Conservation (phyloP, 2,113 vertebrate genomes). For the Lophochroa leadbeateri region DNA sequence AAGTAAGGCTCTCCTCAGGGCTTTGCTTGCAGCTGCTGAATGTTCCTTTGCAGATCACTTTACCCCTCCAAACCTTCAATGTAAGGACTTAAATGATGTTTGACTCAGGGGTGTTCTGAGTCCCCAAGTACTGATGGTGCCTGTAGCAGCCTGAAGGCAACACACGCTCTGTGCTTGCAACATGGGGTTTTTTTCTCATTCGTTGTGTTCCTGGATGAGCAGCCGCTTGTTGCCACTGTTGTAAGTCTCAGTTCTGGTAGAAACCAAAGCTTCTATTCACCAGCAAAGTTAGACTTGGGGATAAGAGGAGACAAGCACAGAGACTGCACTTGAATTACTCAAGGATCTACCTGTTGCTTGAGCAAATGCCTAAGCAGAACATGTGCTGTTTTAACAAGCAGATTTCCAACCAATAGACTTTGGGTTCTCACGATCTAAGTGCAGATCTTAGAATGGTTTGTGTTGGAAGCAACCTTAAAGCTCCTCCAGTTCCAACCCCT, state of each 20-base stretch:
- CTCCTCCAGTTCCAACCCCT: neutral
- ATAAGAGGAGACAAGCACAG: neutral
- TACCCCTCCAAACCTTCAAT: neutral
- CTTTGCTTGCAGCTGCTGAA: neutral
- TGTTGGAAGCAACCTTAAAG: neutral
- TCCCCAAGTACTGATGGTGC: neutral
- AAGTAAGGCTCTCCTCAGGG: neutral
- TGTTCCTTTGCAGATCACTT: neutral
- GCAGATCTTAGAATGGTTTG: neutral
- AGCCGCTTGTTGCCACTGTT: neutral
- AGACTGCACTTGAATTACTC: neutral
- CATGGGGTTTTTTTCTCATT: neutral
- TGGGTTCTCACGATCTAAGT: neutral
- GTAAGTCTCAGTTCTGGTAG: neutral
- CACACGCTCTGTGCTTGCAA: fast-evolving
- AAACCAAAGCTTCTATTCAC: neutral
- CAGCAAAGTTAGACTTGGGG: neutral
- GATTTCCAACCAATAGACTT: neutral
- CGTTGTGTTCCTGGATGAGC: neutral
- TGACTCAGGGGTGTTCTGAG: neutral
- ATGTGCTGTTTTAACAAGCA: neutral
- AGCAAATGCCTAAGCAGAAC: fast-evolving
- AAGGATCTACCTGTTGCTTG: neutral
- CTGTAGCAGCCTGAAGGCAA: neutral
- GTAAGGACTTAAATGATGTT: neutral